These are phyloP conservation scores for Apeltes quadracus DNA, from an alignment of 2,113 vertebrate species.

Conservation along the genomic window DNA sequence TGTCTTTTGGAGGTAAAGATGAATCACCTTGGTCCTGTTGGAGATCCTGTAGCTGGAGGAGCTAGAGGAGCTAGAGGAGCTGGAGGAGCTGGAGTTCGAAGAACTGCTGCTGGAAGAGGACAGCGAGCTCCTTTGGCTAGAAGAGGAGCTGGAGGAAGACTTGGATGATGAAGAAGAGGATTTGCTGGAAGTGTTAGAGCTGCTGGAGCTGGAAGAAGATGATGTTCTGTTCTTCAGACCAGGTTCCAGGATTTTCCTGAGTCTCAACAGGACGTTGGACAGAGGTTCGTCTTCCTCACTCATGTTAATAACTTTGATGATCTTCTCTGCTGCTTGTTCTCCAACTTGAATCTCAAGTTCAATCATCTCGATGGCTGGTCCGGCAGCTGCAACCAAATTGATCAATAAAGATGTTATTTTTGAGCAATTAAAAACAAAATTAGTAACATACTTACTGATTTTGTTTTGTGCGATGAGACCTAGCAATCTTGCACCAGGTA, in stretches of 20 bases:
- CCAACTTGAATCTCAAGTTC: slow-evolving; percentile 83
- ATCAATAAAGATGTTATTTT: slow-evolving; percentile 10
- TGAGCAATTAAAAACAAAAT: not conserved
- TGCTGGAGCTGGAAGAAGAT: slow-evolving; percentile 62
- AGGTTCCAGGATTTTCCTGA: slow-evolving; percentile 80
- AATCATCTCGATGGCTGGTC: slow-evolving; percentile 80
- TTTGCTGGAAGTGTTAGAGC: slow-evolving; percentile 25
- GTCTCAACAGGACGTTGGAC: slow-evolving; percentile 76
- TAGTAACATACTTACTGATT: not conserved
- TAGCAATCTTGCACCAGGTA: too few species aligned
- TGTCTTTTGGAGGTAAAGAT: not conserved
- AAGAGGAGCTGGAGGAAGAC: slow-evolving; percentile 52
- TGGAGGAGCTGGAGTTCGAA: slow-evolving; percentile 39
- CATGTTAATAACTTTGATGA: slow-evolving; percentile 68
- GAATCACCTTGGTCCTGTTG: slow-evolving; percentile 41
- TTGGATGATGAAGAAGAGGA: slow-evolving; percentile 35
- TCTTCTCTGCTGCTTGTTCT: slow-evolving; percentile 79
- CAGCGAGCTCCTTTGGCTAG: too few species aligned
- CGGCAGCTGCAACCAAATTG: slow-evolving; percentile 66
- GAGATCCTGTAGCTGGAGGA: too few species aligned
- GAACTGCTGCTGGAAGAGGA: too few species aligned
- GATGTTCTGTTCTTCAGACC: slow-evolving; percentile 55
- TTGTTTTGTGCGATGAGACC: too few species aligned
- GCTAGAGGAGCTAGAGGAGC: slow-evolving; percentile 18
- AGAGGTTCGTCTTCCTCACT: slow-evolving; percentile 68